phyloP scores from a whole-genome alignment of 1,140 invertebrate genomes.

The Aradophagus sp. region DNA sequence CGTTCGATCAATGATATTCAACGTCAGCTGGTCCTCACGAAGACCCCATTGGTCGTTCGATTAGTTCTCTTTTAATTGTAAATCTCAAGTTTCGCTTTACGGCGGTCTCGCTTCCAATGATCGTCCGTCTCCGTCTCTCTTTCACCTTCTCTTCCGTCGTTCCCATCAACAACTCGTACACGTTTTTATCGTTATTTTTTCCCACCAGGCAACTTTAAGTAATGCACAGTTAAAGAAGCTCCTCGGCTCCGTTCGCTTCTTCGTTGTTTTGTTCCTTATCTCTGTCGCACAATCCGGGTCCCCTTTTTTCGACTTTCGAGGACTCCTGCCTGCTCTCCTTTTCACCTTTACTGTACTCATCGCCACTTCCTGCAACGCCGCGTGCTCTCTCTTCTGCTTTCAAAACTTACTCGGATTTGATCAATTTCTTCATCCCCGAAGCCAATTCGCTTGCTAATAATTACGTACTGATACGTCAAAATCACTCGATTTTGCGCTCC shows the following conservation, averaged over 20 bases:
- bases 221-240: constrained; percentile 37
- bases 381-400: constrained; percentile 35
- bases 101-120: constrained; percentile 36
- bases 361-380: constrained; percentile 43
- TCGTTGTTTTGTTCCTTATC: constrained; percentile 7
- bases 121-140: constrained; percentile 5
- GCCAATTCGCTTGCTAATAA: too few relatives aligned
- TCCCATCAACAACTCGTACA: constrained; percentile 23
- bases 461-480: too few relatives aligned
- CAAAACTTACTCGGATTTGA: constrained; percentile 29
- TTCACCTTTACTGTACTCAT: constrained; percentile 39
- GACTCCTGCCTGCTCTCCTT: constrained; percentile 38
- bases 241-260: constrained; percentile 21
- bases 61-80: constrained; percentile 31
- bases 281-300: background rate
- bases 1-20: too few relatives aligned
- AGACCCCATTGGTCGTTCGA: constrained; percentile 20
- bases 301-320: constrained; percentile 17
- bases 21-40: constrained; percentile 26
- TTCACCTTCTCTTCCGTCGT: constrained; percentile 8
- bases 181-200: constrained; percentile 38
- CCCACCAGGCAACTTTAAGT: constrained; percentile 24
- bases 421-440: constrained; percentile 25
- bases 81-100: constrained; percentile 37
- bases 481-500: too few relatives aligned